Evolutionary conservation across 2,113 vertebrate species (phyloP).

Genomic region (Gobiocypris rarus): DNA sequence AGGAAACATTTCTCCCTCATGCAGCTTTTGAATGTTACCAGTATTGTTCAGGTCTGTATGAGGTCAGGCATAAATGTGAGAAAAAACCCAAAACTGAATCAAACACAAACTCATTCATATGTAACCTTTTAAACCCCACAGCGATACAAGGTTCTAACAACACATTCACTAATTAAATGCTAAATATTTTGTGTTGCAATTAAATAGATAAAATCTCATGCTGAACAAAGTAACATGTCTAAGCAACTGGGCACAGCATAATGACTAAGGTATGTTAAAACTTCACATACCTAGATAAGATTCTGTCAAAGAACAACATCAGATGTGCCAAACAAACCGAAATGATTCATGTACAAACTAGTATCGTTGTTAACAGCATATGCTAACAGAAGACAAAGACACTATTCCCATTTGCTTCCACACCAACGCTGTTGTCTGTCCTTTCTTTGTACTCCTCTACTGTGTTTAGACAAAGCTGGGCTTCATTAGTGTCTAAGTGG

Average conservation of each 20-base stretch:
- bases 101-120: conserved; percentile 24
- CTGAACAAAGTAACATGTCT: not conserved
- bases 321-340: conserved; percentile 36
- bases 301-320: conserved; percentile 41
- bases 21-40: conserved; percentile 29
- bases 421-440: conserved; percentile 5
- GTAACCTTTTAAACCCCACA: not conserved
- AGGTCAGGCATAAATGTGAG: conserved; percentile 47
- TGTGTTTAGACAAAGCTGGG: conserved; percentile 32
- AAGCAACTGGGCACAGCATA: conserved; percentile 13
- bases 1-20: too few relatives aligned
- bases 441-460: conserved; percentile 13
- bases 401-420: not conserved
- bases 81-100: conserved; percentile 52
- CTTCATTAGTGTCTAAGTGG: conserved; percentile 45
- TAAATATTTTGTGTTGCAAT: not conserved
- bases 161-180: not conserved
- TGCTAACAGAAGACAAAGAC: not conserved
- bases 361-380: conserved; percentile 8
- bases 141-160: not conserved
- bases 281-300: conserved; percentile 20
- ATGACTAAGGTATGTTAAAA: conserved; percentile 37
- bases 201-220: conserved; percentile 14
- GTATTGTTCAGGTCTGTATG: conserved; percentile 30
- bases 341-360: conserved; percentile 32